These are phyloP conservation scores for Proteles cristata DNA, from an alignment of 2,113 vertebrate genomes.

Conservation along the genomic window DNA sequence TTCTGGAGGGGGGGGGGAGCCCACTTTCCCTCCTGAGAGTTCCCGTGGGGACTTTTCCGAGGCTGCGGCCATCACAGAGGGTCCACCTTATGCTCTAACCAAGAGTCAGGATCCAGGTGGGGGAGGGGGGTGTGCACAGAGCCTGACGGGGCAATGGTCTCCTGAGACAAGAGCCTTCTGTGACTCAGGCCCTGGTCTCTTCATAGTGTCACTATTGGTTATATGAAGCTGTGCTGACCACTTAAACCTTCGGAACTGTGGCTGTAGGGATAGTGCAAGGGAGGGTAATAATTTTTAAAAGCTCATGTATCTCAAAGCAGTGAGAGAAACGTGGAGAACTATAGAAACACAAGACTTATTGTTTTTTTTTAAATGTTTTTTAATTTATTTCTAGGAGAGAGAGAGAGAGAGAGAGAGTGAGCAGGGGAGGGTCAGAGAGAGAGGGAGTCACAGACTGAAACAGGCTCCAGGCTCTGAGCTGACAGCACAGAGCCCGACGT, in stretches of 20 bases:
- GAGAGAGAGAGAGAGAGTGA: too few species aligned
- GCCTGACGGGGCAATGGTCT: background rate
- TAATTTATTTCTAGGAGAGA: too few species aligned
- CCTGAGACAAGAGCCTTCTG: background rate
- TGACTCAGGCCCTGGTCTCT: background rate
- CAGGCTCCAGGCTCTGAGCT: too few species aligned
- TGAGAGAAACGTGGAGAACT: background rate
- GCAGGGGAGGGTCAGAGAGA: too few species aligned
- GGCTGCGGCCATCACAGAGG: rapidly evolving
- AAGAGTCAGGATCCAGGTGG: background rate
- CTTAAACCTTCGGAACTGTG: background rate
- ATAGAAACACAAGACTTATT: background rate
- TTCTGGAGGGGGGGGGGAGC: background rate
- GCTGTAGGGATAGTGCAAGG: too few species aligned
- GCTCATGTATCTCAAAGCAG: background rate
- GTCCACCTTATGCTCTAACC: background rate
- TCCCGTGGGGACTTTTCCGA: background rate
- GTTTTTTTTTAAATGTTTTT: too few species aligned
- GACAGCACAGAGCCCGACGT: too few species aligned
- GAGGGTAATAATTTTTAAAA: background rate
- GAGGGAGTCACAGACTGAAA: too few species aligned
- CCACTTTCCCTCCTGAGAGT: background rate
- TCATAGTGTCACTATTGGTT: background rate
- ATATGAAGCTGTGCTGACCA: background rate
- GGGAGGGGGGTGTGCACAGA: background rate